These are phyloP conservation scores for Melanitta fusca DNA, from an alignment of 2,797 vertebrate species.

Conservation along the genomic window DNA sequence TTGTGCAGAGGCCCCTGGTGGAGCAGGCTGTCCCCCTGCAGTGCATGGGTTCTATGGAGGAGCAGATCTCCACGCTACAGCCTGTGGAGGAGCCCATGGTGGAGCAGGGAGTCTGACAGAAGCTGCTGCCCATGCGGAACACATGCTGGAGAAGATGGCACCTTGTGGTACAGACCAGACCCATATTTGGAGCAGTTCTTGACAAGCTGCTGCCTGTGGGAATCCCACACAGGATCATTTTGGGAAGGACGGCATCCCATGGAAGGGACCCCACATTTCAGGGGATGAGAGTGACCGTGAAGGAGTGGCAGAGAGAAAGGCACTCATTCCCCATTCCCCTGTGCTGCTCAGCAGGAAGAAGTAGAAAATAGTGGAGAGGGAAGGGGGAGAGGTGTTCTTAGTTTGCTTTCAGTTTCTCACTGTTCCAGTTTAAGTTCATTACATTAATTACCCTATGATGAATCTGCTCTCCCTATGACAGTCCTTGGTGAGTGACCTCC, in stretches of 20 bases:
- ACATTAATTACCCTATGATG: background rate
- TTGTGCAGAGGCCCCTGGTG: background rate
- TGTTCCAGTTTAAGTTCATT: background rate
- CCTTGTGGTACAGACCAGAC: background rate
- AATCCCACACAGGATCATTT: background rate
- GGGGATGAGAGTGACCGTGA: background rate
- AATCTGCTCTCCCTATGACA: background rate
- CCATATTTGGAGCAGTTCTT: background rate
- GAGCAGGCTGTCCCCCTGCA: background rate
- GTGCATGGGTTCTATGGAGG: no score
- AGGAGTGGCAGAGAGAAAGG: background rate
- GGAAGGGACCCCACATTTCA: background rate
- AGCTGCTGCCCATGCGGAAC: background rate
- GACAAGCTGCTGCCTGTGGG: background rate
- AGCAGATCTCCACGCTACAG: background rate
- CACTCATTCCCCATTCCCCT: background rate
- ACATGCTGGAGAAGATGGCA: background rate
- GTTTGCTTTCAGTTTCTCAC: background rate
- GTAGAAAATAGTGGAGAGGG: background rate
- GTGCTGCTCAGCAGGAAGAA: background rate
- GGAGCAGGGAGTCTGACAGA: background rate
- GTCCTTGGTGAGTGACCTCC: background rate
- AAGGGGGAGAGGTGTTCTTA: background rate
- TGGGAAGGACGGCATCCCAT: background rate
- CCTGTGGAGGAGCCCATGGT: background rate